These are phyloP conservation scores for Oikopleura vanhoeffeni DNA, from an alignment of 23 tunicate genomes.

Conservation along the genomic window DNA sequence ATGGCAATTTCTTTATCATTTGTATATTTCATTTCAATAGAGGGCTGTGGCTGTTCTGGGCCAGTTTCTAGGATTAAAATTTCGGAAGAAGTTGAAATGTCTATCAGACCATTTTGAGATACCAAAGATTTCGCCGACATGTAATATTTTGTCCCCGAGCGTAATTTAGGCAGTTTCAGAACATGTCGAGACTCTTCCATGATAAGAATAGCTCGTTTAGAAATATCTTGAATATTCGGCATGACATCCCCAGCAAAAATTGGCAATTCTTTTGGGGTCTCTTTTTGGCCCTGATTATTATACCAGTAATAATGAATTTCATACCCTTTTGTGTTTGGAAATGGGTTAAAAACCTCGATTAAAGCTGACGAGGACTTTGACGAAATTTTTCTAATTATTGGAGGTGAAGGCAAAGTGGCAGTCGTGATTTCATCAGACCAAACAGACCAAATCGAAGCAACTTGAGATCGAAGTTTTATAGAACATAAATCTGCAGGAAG, in stretches of 20 bases:
- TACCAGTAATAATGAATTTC: slow-evolving; percentile 9
- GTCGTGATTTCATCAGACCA: not conserved
- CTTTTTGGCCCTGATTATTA: not conserved
- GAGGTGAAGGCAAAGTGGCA: not conserved
- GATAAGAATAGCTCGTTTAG: not conserved
- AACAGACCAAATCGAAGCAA: not conserved
- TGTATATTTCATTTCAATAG: not conserved
- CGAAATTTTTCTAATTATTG: not conserved
- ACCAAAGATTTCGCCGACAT: not conserved
- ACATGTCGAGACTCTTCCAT: not conserved
- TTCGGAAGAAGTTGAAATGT: not conserved
- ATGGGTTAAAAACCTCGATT: not conserved
- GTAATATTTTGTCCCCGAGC: slow-evolving; percentile 1
- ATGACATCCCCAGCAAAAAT: slow-evolving; percentile 3
- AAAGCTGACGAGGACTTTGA: not conserved
- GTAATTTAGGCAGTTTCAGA: not conserved
- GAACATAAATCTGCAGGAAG: not conserved
- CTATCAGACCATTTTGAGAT: not conserved
- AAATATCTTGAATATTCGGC: not conserved
- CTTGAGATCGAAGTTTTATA: not conserved
- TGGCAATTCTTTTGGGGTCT: not conserved
- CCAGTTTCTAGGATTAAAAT: not conserved
- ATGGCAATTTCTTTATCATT: not conserved
- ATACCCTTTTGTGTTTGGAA: not conserved
- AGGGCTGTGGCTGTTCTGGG: not conserved